Conservation (phyloP, 2,113 vertebrate species). For the Cheilinus undulatus region DNA sequence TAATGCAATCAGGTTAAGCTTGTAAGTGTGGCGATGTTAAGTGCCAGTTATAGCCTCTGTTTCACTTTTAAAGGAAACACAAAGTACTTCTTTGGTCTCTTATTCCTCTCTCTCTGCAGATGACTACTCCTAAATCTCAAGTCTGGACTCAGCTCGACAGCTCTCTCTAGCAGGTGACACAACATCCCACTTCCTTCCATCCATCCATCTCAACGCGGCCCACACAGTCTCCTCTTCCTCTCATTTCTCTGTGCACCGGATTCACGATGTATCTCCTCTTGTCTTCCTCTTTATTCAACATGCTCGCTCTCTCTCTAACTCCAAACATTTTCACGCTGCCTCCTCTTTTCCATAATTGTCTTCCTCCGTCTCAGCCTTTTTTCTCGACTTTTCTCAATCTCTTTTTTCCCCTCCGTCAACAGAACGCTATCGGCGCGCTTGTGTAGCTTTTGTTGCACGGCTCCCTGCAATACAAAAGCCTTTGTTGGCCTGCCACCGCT, state of each 20-base stretch:
- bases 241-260: slow-evolving; percentile 44
- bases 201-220: slow-evolving; percentile 51
- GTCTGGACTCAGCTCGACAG: slow-evolving; percentile 51
- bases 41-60: slow-evolving; percentile 65
- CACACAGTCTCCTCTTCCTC: slow-evolving; percentile 49
- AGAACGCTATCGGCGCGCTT: slow-evolving; percentile 58
- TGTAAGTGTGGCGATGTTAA: slow-evolving; percentile 52
- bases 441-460: slow-evolving; percentile 62
- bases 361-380: slow-evolving; percentile 37
- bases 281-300: slow-evolving; percentile 46
- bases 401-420: slow-evolving; percentile 60
- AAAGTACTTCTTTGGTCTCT: slow-evolving; percentile 49
- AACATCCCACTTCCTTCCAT: slow-evolving; percentile 55
- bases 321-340: slow-evolving; percentile 33
- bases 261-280: slow-evolving; percentile 38
- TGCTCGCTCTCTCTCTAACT: slow-evolving; percentile 32
- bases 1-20: slow-evolving; percentile 40
- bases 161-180: slow-evolving; percentile 71
- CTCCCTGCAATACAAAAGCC: slow-evolving; percentile 63
- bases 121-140: slow-evolving; percentile 67
- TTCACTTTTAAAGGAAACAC: slow-evolving; percentile 31
- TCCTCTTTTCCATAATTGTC: slow-evolving; percentile 54
- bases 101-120: slow-evolving; percentile 54
- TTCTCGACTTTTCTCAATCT: slow-evolving; percentile 52
- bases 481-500: slow-evolving; percentile 69